These are phyloP conservation scores for Microtus californicus DNA, from an alignment of 2,797 vertebrate species.

Conservation along the genomic window DNA sequence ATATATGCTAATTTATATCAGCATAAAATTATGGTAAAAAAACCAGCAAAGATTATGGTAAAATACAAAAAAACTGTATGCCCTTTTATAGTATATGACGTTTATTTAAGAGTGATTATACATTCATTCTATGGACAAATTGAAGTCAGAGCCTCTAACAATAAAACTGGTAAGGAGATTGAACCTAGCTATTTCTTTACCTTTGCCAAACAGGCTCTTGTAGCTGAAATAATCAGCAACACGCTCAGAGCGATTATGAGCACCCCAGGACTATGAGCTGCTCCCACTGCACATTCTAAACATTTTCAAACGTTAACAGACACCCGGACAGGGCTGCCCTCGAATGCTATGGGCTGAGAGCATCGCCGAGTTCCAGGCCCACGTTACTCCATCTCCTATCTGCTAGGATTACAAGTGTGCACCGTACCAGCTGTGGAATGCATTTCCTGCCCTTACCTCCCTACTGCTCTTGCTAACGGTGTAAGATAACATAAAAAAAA, in stretches of 20 bases:
- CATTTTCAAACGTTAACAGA: neutral
- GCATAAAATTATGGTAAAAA: slow-evolving; percentile 27
- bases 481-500: neutral
- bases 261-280: neutral
- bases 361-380: neutral
- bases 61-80: slow-evolving; percentile 9
- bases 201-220: slow-evolving; percentile 31
- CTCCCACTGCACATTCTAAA: neutral
- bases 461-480: neutral
- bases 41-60: slow-evolving; percentile 31
- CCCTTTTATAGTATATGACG: neutral
- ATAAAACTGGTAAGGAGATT: neutral
- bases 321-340: neutral
- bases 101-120: neutral
- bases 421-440: neutral
- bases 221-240: neutral
- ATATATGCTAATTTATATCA: neutral
- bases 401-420: neutral
- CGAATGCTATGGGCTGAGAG: too few species aligned
- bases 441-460: neutral
- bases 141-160: neutral
- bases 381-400: neutral
- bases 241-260: neutral
- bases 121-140: slow-evolving; percentile 3
- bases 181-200: neutral